Evolutionary conservation across 2,113 vertebrate genomes (phyloP), one percentile per base, ranked within the genome.

Genomic region (Triplophysa tibetana): DNA sequence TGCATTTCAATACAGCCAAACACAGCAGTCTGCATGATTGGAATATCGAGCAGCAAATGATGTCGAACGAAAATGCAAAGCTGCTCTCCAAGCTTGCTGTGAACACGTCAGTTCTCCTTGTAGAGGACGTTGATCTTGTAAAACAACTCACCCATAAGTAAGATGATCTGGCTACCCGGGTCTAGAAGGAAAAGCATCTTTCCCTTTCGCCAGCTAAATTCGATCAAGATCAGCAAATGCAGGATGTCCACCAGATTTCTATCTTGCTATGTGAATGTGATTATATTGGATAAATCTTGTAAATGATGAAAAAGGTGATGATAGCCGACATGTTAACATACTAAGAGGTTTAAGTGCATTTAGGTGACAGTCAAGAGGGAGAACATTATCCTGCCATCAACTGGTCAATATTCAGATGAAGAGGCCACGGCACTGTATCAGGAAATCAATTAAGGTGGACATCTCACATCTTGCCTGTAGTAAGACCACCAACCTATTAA

Each of bases 1-100:
- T 88, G 86, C 87, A 87, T 89, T 83, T 78, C 88, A 52, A 84
- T 86, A 85, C 76, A 60, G 87, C 88, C 79, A 72, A 79, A 77
- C 68, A 76, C 89, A 87, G 78, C 81, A 88, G 87, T 84, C 87
- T 82, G 86, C 87, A 90, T 90, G 89, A 92, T 88, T 87, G 83
- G 83, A 88, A 86, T 90, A 90, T 92, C 84, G 89, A 92, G 83
- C 89, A 70, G 82, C 77, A 75, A 83, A 88, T 83, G 80, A 87
- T 86, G 87, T 70, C 84, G 88, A 88, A 85, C 85, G 88, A 90
- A 84, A 87, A 87, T 81, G 75, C 78, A 81, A 73, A 85, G 86
- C 83, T 82, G 84, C 86, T 87, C 77, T 81, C 45, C 56, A 61
- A 82, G 70, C 50, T 73, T 85, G 80, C 88, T 70, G n/a, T 12